A percentile compares a stretch with the other conserved stretches of the same genome.
Evolutionary conservation across 2,113 vertebrate genomes (phyloP).

Genomic region (Agapornis roseicollis): DNA sequence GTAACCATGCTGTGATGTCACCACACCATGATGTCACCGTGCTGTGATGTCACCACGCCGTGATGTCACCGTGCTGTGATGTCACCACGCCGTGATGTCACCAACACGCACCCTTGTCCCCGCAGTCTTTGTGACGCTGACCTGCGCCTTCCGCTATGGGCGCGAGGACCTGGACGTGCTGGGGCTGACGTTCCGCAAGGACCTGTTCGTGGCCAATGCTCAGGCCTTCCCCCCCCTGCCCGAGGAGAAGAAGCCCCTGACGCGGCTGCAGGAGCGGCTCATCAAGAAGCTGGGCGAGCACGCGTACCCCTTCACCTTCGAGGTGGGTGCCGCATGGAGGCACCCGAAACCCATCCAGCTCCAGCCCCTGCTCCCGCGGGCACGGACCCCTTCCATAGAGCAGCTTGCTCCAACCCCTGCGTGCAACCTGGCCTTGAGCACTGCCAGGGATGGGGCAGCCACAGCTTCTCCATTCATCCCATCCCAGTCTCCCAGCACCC

Average conservation of each 20-base stretch:
- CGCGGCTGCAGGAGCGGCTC: constrained; percentile 90
- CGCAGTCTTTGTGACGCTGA: constrained; percentile 92
- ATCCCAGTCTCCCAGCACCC: too few relatives aligned
- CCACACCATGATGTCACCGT: neutral
- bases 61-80: rapidly evolving
- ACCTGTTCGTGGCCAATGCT: constrained; percentile 89
- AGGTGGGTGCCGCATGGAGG: constrained; percentile 67
- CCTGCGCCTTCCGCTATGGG: constrained; percentile 95
- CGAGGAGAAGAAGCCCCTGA: constrained; percentile 85
- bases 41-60: rapidly evolving
- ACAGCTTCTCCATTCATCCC: too few relatives aligned
- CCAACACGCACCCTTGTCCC: neutral
- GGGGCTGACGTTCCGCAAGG: constrained; percentile 93
- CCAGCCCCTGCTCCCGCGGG: neutral
- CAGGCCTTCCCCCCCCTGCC: constrained; percentile 88
- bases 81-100: rapidly evolving
- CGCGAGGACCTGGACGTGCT: constrained; percentile 95
- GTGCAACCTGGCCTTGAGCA: too few relatives aligned
- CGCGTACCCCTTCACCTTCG: constrained; percentile 92
- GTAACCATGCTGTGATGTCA: rapidly evolving
- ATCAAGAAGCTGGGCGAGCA: constrained; percentile 95
- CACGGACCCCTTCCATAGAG: neutral
- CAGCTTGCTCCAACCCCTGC: neutral
- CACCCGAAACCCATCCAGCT: too few relatives aligned
- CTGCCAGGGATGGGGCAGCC: too few relatives aligned